Conservation (phyloP, 1,140 invertebrate genomes). For the Halotydeus destructor region DNA sequence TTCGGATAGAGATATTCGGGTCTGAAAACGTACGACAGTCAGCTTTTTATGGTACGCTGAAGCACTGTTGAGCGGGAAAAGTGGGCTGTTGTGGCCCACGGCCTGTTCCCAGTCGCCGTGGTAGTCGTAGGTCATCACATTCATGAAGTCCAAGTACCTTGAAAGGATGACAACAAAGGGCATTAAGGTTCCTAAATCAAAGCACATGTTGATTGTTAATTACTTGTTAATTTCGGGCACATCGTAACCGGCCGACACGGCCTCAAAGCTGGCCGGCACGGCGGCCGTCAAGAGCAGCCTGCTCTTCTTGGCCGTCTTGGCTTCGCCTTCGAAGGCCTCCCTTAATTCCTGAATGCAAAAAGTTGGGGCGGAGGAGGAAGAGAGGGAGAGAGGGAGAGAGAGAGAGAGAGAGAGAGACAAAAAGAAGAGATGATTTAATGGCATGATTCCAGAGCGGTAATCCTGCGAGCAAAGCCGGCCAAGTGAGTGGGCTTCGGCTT, state of each 20-base stretch:
- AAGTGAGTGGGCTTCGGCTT: too few relatives aligned
- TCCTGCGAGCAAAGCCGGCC: too few relatives aligned
- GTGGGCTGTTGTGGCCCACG: conserved; percentile 32
- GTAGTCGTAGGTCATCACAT: conserved; percentile 24
- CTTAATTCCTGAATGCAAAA: conserved; percentile 51
- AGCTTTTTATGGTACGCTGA: conserved; percentile 30
- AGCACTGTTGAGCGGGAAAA: conserved; percentile 66
- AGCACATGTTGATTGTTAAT: conserved; percentile 6
- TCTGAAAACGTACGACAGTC: conserved; percentile 17
- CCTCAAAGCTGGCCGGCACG: conserved; percentile 75
- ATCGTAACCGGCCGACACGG: conserved; percentile 66
- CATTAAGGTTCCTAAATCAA: neutral
- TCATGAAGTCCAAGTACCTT: conserved; percentile 25
- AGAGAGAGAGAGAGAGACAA: too few relatives aligned
- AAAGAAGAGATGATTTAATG: too few relatives aligned
- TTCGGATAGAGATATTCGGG: neutral
- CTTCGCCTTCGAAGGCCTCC: conserved; percentile 71
- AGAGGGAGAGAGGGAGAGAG: too few relatives aligned
- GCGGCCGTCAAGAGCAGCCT: conserved; percentile 66
- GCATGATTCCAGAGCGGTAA: too few relatives aligned
- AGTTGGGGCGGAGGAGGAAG: too few relatives aligned
- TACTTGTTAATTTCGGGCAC: conserved; percentile 83
- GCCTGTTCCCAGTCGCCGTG: conserved; percentile 20
- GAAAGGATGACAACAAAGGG: neutral
- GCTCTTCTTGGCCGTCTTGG: conserved; percentile 43